Conservation (phyloP, 2,888 invertebrate species). For the Copidosoma aretas region DNA sequence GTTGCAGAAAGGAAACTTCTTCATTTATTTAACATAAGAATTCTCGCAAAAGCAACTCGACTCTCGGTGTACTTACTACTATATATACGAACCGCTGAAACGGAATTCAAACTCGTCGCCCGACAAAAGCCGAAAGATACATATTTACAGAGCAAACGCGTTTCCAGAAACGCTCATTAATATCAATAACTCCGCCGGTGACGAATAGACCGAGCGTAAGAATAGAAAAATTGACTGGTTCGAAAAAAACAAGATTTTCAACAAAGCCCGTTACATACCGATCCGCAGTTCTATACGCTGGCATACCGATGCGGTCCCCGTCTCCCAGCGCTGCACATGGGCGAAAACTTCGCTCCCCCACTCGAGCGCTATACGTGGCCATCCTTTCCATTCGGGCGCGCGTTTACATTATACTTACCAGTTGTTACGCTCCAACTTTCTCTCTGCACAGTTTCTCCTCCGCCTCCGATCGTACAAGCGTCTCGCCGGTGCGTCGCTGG, state of each 20-base stretch:
- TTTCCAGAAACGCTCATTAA: background rate
- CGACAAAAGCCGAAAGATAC: background rate
- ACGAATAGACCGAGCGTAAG: background rate
- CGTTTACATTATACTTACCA: slow-evolving; percentile 10
- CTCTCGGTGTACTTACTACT: background rate
- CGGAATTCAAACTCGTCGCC: background rate
- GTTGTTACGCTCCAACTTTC: slow-evolving; percentile 33
- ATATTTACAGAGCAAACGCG: background rate
- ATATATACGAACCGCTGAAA: background rate
- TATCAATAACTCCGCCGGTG: background rate
- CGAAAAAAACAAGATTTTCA: background rate
- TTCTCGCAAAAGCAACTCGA: too few species aligned
- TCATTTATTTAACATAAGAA: slow-evolving; percentile 9
- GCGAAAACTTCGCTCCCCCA: slow-evolving; percentile 29
- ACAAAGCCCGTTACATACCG: background rate
- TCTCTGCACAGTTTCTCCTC: slow-evolving; percentile 33
- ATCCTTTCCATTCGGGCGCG: too few species aligned
- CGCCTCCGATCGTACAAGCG: slow-evolving; percentile 7
- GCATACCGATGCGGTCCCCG: slow-evolving; percentile 23
- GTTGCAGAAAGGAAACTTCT: slow-evolving; percentile 2
- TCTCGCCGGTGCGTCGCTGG: slow-evolving; percentile 10
- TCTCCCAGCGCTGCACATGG: slow-evolving; percentile 5
- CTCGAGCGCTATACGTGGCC: slow-evolving; percentile 5
- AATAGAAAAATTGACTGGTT: background rate
- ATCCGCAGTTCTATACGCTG: background rate